phyloP scores from a whole-genome alignment of 1,140 invertebrate genomes.

The Monomorium pharaonis region DNA sequence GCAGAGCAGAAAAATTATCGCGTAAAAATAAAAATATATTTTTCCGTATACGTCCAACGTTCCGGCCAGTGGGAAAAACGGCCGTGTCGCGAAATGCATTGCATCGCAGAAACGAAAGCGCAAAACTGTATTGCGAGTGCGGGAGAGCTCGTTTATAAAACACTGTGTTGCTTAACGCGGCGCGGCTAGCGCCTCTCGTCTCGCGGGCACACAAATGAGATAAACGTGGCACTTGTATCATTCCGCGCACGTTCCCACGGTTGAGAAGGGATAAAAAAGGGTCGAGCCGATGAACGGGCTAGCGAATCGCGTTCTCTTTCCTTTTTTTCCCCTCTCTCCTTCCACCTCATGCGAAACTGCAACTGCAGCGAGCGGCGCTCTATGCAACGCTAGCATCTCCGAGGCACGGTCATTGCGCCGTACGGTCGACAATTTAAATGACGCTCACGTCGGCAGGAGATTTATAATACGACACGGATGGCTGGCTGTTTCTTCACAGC shows the following conservation, averaged over 20 bases:
- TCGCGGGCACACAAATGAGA: constrained; percentile 18
- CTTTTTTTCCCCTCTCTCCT: not conserved
- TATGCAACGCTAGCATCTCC: constrained; percentile 50
- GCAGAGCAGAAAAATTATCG: not conserved
- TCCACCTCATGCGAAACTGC: not conserved
- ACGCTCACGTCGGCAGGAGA: constrained; percentile 26
- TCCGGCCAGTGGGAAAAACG: not conserved
- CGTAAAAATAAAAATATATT: not conserved
- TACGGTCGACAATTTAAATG: constrained; percentile 40
- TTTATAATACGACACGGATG: constrained; percentile 20
- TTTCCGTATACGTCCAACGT: not conserved
- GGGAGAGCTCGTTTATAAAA: constrained; percentile 31
- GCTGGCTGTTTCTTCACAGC: constrained; percentile 25
- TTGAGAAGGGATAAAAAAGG: constrained; percentile 48
- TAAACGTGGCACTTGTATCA: constrained; percentile 38
- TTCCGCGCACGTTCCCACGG: constrained; percentile 64
- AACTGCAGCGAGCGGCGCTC: not conserved
- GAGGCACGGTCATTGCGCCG: constrained; percentile 24
- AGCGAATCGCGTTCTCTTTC: constrained; percentile 33
- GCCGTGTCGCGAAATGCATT: not conserved
- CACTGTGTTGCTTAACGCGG: constrained; percentile 12
- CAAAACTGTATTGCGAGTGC: not conserved
- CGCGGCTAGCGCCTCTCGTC: constrained; percentile 14
- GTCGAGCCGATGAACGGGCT: constrained; percentile 58
- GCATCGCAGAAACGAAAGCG: constrained; percentile 1